A percentile compares a stretch with the other conserved stretches of the same genome.
Conservation (phyloP, 2,797 vertebrate genomes). For the Argya squamiceps region DNA sequence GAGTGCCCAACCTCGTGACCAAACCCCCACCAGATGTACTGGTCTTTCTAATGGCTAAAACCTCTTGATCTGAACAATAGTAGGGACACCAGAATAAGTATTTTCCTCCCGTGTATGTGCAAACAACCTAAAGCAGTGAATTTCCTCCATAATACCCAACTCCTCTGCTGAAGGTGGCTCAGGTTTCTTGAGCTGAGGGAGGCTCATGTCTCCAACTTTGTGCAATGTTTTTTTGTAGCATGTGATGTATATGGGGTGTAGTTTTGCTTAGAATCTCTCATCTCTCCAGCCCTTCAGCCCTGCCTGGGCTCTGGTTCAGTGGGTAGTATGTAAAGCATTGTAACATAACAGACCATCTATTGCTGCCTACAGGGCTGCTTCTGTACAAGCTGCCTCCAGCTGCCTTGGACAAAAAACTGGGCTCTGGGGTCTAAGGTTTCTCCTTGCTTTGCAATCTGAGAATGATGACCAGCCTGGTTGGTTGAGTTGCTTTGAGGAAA, state of each 20-base stretch:
- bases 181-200: background rate
- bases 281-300: background rate
- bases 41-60: background rate
- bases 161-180: background rate
- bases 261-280: background rate
- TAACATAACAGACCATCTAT: background rate
- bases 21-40: background rate
- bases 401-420: background rate
- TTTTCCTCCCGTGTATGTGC: rapidly evolving
- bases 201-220: rapidly evolving
- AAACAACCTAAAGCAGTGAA: background rate
- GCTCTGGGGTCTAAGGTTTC: background rate
- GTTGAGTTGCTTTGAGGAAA: background rate
- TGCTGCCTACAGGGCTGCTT: background rate
- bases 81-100: background rate
- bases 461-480: background rate
- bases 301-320: background rate
- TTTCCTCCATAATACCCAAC: background rate
- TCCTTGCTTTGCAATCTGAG: background rate
- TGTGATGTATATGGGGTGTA: rapidly evolving
- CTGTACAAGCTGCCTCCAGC: background rate
- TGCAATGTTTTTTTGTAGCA: rapidly evolving
- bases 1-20: background rate
- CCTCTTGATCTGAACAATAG: background rate
- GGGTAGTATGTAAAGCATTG: background rate